These are phyloP conservation scores for Sphinx pinastri DNA, from an alignment of 2,888 invertebrate species.

Conservation along the genomic window DNA sequence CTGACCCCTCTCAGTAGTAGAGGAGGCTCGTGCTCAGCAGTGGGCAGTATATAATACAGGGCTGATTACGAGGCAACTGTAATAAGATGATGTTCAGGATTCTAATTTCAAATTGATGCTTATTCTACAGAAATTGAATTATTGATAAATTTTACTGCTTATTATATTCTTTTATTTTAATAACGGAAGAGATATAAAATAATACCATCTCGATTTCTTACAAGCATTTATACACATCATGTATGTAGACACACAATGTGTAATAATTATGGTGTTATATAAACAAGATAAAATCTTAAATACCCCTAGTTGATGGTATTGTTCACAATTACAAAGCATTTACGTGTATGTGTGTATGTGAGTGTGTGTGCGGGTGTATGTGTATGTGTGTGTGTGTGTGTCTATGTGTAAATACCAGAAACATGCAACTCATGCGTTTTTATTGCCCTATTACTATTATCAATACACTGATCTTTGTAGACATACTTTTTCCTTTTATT, in stretches of 20 bases:
- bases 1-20: no score
- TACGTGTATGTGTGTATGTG: not conserved
- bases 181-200: no score
- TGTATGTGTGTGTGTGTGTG: not conserved
- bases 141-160: no score
- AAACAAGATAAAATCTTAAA: conserved; percentile 8
- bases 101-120: no score
- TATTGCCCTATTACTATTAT: not conserved
- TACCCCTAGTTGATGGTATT: not conserved
- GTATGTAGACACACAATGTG: not conserved
- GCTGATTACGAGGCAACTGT: no score
- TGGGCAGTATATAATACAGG: no score
- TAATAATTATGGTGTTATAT: not conserved
- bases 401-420: not conserved
- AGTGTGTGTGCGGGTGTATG: not conserved
- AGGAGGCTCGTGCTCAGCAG: no score
- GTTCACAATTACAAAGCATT: not conserved
- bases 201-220: no score
- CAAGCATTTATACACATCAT: not conserved
- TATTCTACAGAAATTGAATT: no score
- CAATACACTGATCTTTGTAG: no score
- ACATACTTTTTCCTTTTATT: not conserved
- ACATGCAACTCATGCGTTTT: not conserved
- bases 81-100: no score
- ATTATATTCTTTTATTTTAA: no score